Base-by-base conservation (phyloP, 2,113 vertebrate species). In the Tenebrosternarchus preto region DNA sequence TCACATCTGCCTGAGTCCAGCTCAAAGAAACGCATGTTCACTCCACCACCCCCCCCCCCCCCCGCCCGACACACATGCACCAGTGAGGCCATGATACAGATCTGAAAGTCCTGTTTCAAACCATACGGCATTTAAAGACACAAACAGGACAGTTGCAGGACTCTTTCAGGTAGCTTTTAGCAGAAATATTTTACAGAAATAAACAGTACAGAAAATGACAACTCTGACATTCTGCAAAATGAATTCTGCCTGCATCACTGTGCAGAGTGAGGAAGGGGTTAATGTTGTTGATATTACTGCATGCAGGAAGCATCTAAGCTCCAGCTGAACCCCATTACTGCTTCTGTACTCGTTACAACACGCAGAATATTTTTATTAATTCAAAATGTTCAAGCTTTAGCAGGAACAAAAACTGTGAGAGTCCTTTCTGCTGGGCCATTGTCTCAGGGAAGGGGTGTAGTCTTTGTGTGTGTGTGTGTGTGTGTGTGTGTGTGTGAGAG, bases 381-480 rank as follows among this genome's bases (percentile, higher is more conserved):
- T n/a, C 50, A 31, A 59, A 4, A 3, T 78, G 31, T 50, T 31
- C 61, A 19, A 70, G 76, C 25, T n/a, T 36, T 9, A 73, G 59
- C 12, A 22, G 50, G 25, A n/a, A 70, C 67, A 67, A 19, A 50
- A 67, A 60, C 9, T 55, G 69, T 76, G 17, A 76, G 76, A 72
- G 72, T 76, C 73, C 66, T 77, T 29, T 85, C 61, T 80, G 72
- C 31, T 81, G 31, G 53, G 33, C 61, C 72, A 68, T 53, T 59
- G 33, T 39, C 22, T 59, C 4, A 9, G 79, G 31, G 29, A 12
- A 67, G 70, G 73, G 25, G 55, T 78, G 77, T 53, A 15, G 8
- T 71, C 29, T 68, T 66, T 73, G 73, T 81, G 66, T 63, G 33
- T 77, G 50, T 73, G 73, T 76, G 80, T 55, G 77, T 77, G 78